Base-by-base conservation (phyloP, 2,797 vertebrate genomes). In the Paratrypauchen microcephalus region DNA sequence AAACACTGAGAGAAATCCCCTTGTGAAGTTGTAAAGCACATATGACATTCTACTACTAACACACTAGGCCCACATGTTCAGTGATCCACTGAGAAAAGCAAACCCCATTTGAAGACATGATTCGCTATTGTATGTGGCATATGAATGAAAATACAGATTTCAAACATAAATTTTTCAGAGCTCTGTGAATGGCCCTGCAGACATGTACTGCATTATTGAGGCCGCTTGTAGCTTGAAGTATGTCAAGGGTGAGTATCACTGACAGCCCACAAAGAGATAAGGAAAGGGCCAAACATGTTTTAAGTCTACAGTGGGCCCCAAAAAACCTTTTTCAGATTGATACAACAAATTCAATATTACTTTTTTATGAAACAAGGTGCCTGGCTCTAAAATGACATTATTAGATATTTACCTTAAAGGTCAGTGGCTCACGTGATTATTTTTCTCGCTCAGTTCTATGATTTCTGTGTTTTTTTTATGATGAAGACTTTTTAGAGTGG, bases 61-160 rank as follows among this genome's bases (percentile, higher is more conserved):
- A 15, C 6, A 12, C 72, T 39, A 19, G 32, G 45, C 3, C 19
- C 60, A 65, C 52, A 21, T 1, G 26, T 6, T 32, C 41, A 54
- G 15, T 5, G 45, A 60, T 36, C 57, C 30, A 36, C 54, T 9
- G 69, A 72, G 66, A 66, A 62, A 28, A 65, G 58, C 19, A 67
- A 58, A 50, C 23, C 19, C 39, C 39, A 8, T 24, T 47, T 45
- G 24, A 80, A 64, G 67, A 63, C 76, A 78, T 84, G 74, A 80
- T 80, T 74, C 70, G 55, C 56, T 50, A 67, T 78, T 76, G 77
- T 69, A 72, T 74, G 66, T 73, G 66, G 84, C 63, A 11, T 66
- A 72, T 55, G 82, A 84, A 83, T 79, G 74, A 86, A 87, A 90
- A 90, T 87, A 85, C 83, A 85, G 85, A 90, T 92, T 90, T 90